Evolutionary conservation across 2,113 vertebrate species (phyloP).

Genomic region (Psophia crepitans): DNA sequence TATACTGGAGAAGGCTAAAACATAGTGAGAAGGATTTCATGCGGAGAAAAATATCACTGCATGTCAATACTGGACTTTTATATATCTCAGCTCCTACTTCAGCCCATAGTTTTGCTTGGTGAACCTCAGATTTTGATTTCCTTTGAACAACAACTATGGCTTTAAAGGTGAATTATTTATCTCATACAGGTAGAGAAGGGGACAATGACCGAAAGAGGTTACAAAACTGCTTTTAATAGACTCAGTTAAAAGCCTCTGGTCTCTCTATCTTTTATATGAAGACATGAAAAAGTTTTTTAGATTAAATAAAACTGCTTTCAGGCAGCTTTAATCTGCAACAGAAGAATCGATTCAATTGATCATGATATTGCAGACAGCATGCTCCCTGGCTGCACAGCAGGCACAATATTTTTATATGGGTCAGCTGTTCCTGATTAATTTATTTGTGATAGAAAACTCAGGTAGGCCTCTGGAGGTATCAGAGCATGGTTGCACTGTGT

Average conservation of each 20-base stretch:
- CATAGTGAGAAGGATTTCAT: background rate
- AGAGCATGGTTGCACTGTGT: background rate
- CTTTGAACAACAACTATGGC: background rate
- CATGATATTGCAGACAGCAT: background rate
- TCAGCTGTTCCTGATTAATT: conserved; percentile 1
- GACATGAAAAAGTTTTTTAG: background rate
- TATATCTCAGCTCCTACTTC: background rate
- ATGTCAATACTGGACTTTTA: background rate
- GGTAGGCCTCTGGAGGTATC: background rate
- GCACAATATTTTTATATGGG: background rate
- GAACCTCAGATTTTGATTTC: background rate
- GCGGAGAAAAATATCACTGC: background rate
- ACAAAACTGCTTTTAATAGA: background rate
- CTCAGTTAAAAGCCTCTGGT: background rate
- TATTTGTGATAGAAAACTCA: background rate
- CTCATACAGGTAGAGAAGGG: background rate
- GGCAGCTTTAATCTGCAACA: conserved; percentile 5
- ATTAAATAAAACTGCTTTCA: background rate
- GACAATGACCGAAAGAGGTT: background rate
- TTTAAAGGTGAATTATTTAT: background rate
- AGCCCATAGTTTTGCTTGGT: background rate
- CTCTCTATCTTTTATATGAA: background rate
- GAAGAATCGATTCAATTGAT: background rate
- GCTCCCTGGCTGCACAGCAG: background rate
- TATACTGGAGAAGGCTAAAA: background rate